A percentile compares a stretch with the other conserved stretches of the same genome.
Conservation (phyloP, 2,888 invertebrate genomes). For the Cryptocephalus moraei region DNA sequence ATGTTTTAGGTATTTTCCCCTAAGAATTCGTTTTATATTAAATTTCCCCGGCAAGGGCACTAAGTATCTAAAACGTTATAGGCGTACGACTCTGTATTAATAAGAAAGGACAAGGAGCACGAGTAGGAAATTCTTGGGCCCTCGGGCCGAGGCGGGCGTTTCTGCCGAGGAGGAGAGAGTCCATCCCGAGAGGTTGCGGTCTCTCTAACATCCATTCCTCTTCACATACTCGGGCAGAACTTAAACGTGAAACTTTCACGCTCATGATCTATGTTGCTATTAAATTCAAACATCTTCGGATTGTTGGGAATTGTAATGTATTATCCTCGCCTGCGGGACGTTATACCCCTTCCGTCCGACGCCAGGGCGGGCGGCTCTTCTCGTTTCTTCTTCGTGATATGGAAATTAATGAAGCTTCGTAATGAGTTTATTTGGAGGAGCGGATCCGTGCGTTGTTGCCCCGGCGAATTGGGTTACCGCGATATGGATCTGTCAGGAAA, state of each 20-base stretch:
- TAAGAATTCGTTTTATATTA: no score
- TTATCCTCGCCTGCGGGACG: slow-evolving; percentile 29
- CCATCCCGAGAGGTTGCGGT: slow-evolving; percentile 39
- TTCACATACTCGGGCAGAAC: slow-evolving; percentile 33
- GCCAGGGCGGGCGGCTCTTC: no score
- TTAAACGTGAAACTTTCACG: slow-evolving; percentile 36
- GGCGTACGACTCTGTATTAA: slow-evolving; percentile 7
- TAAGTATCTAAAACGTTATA: no score
- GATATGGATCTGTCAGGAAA: no score
- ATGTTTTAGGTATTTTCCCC: no score
- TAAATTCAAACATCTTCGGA: slow-evolving; percentile 41
- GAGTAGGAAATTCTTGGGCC: slow-evolving; percentile 33
- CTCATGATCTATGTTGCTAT: slow-evolving; percentile 40
- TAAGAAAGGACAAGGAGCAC: slow-evolving; percentile 14
- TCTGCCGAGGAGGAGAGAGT: slow-evolving; percentile 15
- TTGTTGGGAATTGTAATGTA: slow-evolving; percentile 41
- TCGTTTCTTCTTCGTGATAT: no score
- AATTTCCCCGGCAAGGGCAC: no score
- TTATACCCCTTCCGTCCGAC: no score
- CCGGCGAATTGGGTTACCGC: no score
- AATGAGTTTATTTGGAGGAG: no score
- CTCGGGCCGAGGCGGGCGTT: slow-evolving; percentile 21
- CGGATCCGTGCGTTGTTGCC: no score
- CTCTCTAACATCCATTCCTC: slow-evolving; percentile 37
- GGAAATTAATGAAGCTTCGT: no score